Evolutionary conservation across 2,113 vertebrate genomes (phyloP), one percentile per base, ranked within the genome.

Genomic region (Misgurnus mizolepis): DNA sequence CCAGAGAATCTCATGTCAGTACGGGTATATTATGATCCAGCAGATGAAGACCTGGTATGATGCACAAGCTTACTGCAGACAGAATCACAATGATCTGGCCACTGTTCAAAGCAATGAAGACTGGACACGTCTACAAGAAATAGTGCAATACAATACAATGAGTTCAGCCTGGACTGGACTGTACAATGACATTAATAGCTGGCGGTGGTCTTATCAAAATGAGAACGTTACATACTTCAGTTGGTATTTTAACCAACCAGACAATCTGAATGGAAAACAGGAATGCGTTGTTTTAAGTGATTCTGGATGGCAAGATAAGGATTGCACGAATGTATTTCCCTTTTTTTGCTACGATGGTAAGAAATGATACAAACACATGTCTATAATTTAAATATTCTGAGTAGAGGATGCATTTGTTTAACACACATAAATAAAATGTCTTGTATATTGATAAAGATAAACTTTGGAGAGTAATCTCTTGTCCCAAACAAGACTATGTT

Each of bases 181-280:
- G 18, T 74, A 82, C 66, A 64, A 53, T 12, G 73, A 76, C 15
- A 9, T 76, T 4, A 76, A 76, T 18, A 80, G 14, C 40, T 80
- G 70, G 79, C 18, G n/a, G 39, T 80, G 79, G 79, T 40, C 50
- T 27, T 15, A 49, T 14, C 4, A n/a, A 17, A 1, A 80, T 14
- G 9, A 53, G 4, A 41, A 17, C 3, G 17, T 66, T 7, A 41
- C 41, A 47, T 5, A 74, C 39, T 11, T 2, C 7, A 34, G 0
- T 14, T 14, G 50, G 62, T 9, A 0, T 4, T 0, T 0, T 2
- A 53, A 2, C 4, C n/a, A 80, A 34, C 79, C 79, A 5, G 27
- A 80, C 41, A 80, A 80, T 62, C 8, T 0, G 0, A 0, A 15
- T 0, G 79, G 79, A 40, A 1, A 4, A 4, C n/a, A 80, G 56